Evolutionary conservation across 2,888 invertebrate species (phyloP).

Genomic region (Malacosoma neustria): DNA sequence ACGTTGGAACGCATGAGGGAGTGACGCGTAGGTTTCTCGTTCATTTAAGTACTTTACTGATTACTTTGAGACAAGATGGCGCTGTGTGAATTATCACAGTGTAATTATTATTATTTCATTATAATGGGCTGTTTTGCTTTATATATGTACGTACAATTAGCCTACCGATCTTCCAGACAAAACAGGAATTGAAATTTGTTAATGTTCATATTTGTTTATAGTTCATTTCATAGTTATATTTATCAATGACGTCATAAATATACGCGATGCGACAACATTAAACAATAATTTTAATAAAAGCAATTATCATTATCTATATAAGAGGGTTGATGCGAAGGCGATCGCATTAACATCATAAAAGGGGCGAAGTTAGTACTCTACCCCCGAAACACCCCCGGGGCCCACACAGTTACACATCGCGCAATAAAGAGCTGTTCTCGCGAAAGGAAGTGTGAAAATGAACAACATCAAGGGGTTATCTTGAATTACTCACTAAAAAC

Average conservation of each 20-base stretch:
- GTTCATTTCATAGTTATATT: too few relatives aligned
- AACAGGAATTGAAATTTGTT: too few relatives aligned
- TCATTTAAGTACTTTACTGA: too few relatives aligned
- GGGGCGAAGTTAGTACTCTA: conserved; percentile 61
- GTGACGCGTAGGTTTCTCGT: too few relatives aligned
- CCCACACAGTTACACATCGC: conserved; percentile 72
- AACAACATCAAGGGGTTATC: conserved; percentile 75
- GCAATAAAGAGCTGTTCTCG: conserved; percentile 75
- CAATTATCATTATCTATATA: conserved; percentile 71
- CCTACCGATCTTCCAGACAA: too few relatives aligned
- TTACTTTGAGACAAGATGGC: too few relatives aligned
- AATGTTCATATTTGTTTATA: too few relatives aligned
- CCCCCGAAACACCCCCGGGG: conserved; percentile 64
- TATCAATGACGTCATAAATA: conserved; percentile 45
- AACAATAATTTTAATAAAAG: conserved; percentile 73
- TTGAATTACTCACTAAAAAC: conserved; percentile 75
- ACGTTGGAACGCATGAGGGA: too few relatives aligned
- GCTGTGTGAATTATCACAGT: too few relatives aligned
- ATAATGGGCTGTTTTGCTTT: too few relatives aligned
- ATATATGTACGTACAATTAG: too few relatives aligned
- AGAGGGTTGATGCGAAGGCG: conserved; percentile 54
- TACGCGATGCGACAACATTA: conserved; percentile 66
- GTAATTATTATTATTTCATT: too few relatives aligned
- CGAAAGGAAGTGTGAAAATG: conserved; percentile 76
- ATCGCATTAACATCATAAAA: conserved; percentile 72